These are phyloP conservation scores for Halcyon chelicuti DNA, from an alignment of 2,797 vertebrate species.

Conservation along the genomic window DNA sequence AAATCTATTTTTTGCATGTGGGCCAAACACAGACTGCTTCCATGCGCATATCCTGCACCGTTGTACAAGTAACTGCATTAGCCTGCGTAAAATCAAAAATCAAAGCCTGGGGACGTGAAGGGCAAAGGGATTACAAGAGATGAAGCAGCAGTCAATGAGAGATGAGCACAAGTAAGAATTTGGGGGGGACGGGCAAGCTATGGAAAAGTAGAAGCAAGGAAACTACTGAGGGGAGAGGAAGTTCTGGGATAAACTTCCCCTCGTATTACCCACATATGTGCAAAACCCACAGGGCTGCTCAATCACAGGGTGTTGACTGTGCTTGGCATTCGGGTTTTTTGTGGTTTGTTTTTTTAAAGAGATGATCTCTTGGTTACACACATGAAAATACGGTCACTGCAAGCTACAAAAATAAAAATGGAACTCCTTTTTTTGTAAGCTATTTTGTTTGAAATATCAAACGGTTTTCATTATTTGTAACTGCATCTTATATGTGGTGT, in stretches of 20 bases:
- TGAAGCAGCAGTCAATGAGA: neutral
- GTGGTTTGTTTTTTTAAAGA: neutral
- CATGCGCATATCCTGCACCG: neutral
- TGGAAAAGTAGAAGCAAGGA: neutral
- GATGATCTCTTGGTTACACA: constrained; percentile 28
- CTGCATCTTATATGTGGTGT: neutral
- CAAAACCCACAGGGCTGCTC: constrained; percentile 23
- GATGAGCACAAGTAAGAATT: neutral
- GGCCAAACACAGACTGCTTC: neutral
- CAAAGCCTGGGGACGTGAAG: neutral
- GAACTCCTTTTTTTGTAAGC: constrained; percentile 10
- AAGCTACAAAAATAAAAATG: constrained; percentile 21
- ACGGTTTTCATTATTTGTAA: constrained; percentile 25
- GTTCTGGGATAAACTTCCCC: constrained; percentile 17
- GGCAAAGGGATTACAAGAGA: neutral
- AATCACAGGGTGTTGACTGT: constrained; percentile 13
- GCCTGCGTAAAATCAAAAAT: neutral
- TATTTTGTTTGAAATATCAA: constrained; percentile 26
- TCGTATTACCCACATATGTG: neutral
- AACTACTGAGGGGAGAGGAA: neutral
- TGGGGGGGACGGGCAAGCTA: neutral
- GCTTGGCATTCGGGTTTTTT: neutral
- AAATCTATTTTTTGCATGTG: neutral
- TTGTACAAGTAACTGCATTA: neutral
- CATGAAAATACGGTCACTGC: neutral